Percentiles rank a stretch among this genome's conserved stretches.
Conservation (phyloP, 2,113 vertebrate genomes). For the Addax nasomaculatus region DNA sequence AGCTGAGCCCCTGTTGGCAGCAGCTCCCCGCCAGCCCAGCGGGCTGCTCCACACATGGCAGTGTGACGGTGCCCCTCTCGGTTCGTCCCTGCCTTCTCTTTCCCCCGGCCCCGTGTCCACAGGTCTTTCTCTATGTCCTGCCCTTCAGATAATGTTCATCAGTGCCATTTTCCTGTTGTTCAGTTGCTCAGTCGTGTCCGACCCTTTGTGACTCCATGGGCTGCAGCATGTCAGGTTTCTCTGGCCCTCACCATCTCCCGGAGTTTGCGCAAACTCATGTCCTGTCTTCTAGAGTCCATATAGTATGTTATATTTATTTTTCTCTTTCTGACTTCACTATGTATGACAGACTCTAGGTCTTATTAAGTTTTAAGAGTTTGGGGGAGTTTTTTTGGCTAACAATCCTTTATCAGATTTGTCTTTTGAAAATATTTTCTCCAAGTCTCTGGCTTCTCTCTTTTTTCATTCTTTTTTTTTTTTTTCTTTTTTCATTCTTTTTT, state of each 20-base stretch:
- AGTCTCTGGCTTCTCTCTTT: not conserved
- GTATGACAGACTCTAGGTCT: not conserved
- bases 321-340: not conserved
- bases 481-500: not conserved
- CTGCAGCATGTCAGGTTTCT: not conserved
- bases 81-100: not conserved
- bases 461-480: not conserved
- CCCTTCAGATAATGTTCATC: not conserved
- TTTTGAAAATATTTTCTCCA: not conserved
- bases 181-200: not conserved
- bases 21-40: too few species aligned
- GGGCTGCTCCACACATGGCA: not conserved
- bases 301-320: not conserved
- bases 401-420: not conserved
- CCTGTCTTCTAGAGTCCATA: not conserved
- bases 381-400: not conserved
- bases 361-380: not conserved
- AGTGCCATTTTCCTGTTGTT: not conserved
- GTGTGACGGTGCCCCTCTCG: not conserved
- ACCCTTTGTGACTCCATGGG: not conserved
- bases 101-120: not conserved
- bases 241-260: not conserved
- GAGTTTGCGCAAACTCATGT: not conserved
- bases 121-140: not conserved
- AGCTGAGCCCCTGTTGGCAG: not conserved